Percentiles rank a stretch among this genome's conserved stretches.
Evolutionary conservation across 2,113 vertebrate species (phyloP).

Genomic region (Ochotona curzoniae): DNA sequence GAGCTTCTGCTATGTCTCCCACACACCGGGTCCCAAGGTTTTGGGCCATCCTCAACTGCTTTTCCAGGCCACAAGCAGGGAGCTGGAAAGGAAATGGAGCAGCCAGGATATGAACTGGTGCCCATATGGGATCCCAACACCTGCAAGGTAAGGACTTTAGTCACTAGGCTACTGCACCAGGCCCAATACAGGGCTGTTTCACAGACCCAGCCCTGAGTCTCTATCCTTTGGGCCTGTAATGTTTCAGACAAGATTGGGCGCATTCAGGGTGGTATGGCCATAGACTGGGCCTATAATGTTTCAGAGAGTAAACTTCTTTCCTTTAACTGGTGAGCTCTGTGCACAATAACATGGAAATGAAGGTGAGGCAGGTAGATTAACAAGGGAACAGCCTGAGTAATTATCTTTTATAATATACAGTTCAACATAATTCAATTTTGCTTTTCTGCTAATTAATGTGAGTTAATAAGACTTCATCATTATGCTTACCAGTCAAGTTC

Average conservation of each 20-base stretch:
- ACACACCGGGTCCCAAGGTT: no score
- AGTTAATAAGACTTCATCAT: slow-evolving; percentile 56
- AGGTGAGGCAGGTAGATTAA: background rate
- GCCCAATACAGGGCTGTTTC: background rate
- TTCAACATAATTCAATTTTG: slow-evolving; percentile 39
- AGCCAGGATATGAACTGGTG: no score
- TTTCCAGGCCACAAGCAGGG: no score
- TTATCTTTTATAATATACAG: slow-evolving; percentile 42
- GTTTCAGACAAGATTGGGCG: background rate
- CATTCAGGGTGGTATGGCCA: no score
- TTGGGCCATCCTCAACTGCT: no score
- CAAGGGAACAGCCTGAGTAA: background rate
- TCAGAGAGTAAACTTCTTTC: no score
- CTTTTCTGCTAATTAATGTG: slow-evolving; percentile 58
- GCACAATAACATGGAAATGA: background rate
- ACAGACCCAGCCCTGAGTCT: background rate
- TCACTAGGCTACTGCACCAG: no score
- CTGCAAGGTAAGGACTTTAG: no score
- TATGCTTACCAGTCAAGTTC: slow-evolving; percentile 46
- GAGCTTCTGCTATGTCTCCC: no score
- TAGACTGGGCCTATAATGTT: no score
- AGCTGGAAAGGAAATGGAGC: no score
- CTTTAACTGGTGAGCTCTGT: background rate
- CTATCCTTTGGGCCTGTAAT: background rate
- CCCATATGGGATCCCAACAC: no score